Evolutionary conservation across 2,888 invertebrate species (phyloP).

Genomic region (Acanthosepion lycidas): DNA sequence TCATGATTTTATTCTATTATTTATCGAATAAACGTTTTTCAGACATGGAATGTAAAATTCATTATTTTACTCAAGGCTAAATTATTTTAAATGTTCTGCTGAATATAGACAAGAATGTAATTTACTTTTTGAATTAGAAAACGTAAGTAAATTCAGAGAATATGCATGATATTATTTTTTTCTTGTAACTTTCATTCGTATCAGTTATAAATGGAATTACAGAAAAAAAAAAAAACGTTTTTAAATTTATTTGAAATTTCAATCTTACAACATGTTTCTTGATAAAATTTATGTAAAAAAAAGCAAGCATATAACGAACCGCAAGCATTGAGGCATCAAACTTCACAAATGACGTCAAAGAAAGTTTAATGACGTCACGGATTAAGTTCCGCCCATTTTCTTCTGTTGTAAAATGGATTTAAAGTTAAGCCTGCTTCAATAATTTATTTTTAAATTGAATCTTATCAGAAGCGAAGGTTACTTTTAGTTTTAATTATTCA

Average conservation of each 20-base stretch:
- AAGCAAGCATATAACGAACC: not conserved
- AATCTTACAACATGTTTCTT: not conserved
- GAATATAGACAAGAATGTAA: not conserved
- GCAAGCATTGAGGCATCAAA: not conserved
- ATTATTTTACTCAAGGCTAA: not conserved
- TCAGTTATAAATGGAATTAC: not conserved
- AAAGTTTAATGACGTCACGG: slow-evolving; percentile 11
- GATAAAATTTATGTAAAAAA: not conserved
- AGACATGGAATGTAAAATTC: not conserved
- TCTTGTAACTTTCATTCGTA: not conserved
- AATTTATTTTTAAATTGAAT: not conserved
- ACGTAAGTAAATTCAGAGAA: too few relatives aligned
- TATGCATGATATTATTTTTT: not conserved
- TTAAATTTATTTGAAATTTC: not conserved
- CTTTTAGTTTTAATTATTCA: too few relatives aligned
- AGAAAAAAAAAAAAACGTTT: not conserved
- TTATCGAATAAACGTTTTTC: not conserved
- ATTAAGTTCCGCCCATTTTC: not conserved
- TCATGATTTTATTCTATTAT: not conserved
- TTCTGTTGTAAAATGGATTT: not conserved
- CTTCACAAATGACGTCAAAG: not conserved
- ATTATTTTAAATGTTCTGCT: not conserved
- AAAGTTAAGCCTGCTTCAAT: not conserved
- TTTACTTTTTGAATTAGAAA: not conserved
- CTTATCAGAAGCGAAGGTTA: not conserved